Base-by-base conservation (phyloP, 2,797 vertebrate genomes). In the Artibeus lituratus region DNA sequence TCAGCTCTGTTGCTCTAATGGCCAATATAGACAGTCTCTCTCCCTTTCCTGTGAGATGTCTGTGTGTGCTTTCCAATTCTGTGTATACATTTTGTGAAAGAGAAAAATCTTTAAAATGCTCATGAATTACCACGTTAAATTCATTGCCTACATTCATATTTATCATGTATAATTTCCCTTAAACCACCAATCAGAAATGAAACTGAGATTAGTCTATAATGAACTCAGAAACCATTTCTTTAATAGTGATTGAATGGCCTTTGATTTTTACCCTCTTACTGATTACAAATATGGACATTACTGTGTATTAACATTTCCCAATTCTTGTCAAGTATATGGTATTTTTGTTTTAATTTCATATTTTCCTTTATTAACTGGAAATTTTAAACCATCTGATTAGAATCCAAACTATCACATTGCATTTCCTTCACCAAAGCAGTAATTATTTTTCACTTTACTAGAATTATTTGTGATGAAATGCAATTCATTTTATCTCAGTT, bases 181-280 rank as follows among this genome's bases (percentile, higher is more conserved):
- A 84, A 97, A 76, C 76, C 94, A 96, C 93, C 93, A 96, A 96
- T 95, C 94, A 97, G 67, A 97, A 96, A 94, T 95, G 57, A 96
- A 97, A 97, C 87, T 94, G 81, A 97, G 53, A 93, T 95, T 87
- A 90, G 76, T 77, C 65, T 89, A 44, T 96, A 97, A 96, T 91
- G n/a, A 95, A 93, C 73, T 95, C 91, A 73, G 12, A 87, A 94
- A 91, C 32, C 70, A 91, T 89, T 76, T 89, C 35, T 94, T 94
- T 96, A 95, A 95, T 95, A 97, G 95, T 93, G 72, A 95, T 88
- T 97, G 86, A 96, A 87, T 93, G 89, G 29, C 65, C 57, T 97
- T 96, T 97, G 96, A 97, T 97, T 97, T 96, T 81, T 55, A 92
- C 15, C 69, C 35, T 92, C 70, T 81, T 94, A 73, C 92, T 96